phyloP scores from a whole-genome alignment of 2,797 vertebrate species.

The Leuciscus waleckii region DNA sequence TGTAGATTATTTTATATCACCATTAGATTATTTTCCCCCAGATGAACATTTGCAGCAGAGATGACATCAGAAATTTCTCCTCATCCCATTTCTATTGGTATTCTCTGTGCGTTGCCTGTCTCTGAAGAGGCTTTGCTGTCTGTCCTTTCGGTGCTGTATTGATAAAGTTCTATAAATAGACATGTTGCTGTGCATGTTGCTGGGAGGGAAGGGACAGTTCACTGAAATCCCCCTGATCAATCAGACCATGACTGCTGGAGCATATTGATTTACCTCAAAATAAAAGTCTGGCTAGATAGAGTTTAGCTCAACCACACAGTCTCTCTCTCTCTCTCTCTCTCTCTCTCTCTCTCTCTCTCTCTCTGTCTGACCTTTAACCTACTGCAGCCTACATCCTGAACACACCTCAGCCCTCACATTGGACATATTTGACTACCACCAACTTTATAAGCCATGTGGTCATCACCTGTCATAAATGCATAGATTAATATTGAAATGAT shows the following conservation, averaged over 20 bases:
- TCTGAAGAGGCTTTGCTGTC: slow-evolving; percentile 31
- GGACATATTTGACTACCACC: not conserved
- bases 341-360: slow-evolving; percentile 62
- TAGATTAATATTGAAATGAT: not conserved
- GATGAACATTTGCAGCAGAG: slow-evolving; percentile 1
- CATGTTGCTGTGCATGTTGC: slow-evolving; percentile 41
- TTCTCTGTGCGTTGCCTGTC: slow-evolving; percentile 21
- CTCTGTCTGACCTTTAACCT: slow-evolving; percentile 66
- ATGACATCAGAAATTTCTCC: not conserved
- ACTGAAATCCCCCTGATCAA: slow-evolving; percentile 76
- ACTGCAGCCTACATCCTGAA: not conserved
- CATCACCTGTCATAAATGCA: not conserved
- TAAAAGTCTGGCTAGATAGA: slow-evolving; percentile 64
- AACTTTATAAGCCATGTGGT: not conserved
- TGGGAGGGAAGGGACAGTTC: slow-evolving; percentile 57
- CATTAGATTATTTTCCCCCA: not conserved
- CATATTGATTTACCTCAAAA: slow-evolving; percentile 74
- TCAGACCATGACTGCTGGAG: slow-evolving; percentile 75
- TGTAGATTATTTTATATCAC: not conserved
- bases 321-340: slow-evolving; percentile 61
- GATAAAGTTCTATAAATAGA: slow-evolving; percentile 59
- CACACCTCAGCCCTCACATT: not conserved
- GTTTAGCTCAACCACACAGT: slow-evolving; percentile 63
- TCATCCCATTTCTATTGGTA: slow-evolving; percentile 49
- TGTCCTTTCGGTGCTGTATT: slow-evolving; percentile 48